Evolutionary conservation across 1,140 invertebrate genomes (phyloP).

Genomic region (Marisa cornuarietis): DNA sequence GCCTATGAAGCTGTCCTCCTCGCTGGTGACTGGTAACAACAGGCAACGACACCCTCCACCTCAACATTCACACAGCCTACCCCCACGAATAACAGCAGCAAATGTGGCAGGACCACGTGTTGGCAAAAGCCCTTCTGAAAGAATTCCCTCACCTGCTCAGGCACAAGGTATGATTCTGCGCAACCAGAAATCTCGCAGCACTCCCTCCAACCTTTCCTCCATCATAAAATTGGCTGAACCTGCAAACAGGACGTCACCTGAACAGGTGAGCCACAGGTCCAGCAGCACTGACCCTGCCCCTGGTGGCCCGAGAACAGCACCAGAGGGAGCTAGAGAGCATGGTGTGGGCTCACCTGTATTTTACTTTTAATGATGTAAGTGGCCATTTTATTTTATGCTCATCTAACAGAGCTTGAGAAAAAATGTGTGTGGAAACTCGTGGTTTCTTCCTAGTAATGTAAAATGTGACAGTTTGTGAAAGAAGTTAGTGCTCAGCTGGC

Average conservation of each 20-base stretch:
- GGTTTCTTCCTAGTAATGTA: no score
- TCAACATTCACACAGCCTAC: slow-evolving; percentile 14
- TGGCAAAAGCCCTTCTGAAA: slow-evolving; percentile 15
- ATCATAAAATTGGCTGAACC: slow-evolving; percentile 53
- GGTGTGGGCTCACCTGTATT: slow-evolving; percentile 21
- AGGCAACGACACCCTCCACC: neutral
- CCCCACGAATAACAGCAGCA: slow-evolving; percentile 22
- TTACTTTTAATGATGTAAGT: slow-evolving; percentile 35
- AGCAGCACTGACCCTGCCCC: neutral
- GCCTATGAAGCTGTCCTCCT: slow-evolving; percentile 40
- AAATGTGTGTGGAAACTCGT: no score
- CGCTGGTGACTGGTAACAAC: neutral
- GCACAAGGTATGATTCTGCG: slow-evolving; percentile 20
- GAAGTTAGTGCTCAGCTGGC: no score
- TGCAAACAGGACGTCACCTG: slow-evolving; percentile 18
- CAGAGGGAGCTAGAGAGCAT: neutral
- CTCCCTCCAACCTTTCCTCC: slow-evolving; percentile 31
- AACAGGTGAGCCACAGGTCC: slow-evolving; percentile 1
- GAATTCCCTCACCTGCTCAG: slow-evolving; percentile 23
- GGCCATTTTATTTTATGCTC: neutral
- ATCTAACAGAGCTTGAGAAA: no score
- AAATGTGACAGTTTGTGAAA: no score
- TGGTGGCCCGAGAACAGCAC: slow-evolving; percentile 7
- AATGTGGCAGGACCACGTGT: neutral
- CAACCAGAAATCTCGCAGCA: slow-evolving; percentile 32